Conservation (phyloP, 1,140 invertebrate species). For the Drosophila sechellia region DNA sequence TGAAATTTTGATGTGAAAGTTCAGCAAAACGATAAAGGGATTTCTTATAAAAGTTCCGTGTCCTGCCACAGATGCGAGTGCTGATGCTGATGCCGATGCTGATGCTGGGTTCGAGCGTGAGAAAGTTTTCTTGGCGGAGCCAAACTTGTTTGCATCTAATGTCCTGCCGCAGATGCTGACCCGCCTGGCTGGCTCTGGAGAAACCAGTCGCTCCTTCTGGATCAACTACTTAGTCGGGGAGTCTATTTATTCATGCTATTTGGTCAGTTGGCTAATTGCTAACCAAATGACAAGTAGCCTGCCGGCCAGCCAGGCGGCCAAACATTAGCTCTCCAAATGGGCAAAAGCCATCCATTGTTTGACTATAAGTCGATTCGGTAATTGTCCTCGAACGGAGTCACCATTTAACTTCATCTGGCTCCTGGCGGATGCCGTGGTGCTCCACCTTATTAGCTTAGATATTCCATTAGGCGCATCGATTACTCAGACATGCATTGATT, state of each 20-base stretch:
- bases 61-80: conserved; percentile 66
- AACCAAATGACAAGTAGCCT: conserved; percentile 57
- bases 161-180: conserved; percentile 56
- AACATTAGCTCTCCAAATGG: conserved; percentile 76
- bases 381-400: conserved; percentile 65
- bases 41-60: conserved; percentile 77
- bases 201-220: conserved; percentile 42
- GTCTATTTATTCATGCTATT: conserved; percentile 77
- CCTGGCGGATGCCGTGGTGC: conserved; percentile 24
- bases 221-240: conserved; percentile 58
- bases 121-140: conserved; percentile 49
- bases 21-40: conserved; percentile 60
- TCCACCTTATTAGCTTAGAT: conserved; percentile 73
- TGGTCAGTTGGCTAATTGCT: conserved; percentile 71
- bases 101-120: conserved; percentile 59
- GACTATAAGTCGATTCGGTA: conserved; percentile 59
- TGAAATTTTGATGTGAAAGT: conserved; percentile 84
- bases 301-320: conserved; percentile 33
- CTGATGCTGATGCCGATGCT: conserved; percentile 49
- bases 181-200: neutral
- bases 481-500: conserved; percentile 83
- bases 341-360: conserved; percentile 67
- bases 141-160: conserved; percentile 65
- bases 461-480: conserved; percentile 81
- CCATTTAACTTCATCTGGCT: conserved; percentile 25